A percentile compares a stretch with the other conserved stretches of the same genome.
Conservation (phyloP, 2,888 invertebrate genomes). For the Myopa tessellatipennis region DNA sequence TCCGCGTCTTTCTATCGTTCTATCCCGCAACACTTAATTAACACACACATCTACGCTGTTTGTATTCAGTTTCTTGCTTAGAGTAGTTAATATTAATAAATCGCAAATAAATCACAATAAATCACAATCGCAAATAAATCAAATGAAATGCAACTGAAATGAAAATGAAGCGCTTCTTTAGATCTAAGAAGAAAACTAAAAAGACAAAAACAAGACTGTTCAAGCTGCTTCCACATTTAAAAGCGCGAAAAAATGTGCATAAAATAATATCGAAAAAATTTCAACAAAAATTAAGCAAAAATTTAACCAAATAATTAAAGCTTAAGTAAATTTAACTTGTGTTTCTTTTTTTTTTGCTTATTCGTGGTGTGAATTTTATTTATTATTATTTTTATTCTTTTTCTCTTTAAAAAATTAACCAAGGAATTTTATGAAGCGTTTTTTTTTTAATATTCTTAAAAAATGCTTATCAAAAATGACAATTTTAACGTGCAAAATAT, state of each 20-base stretch:
- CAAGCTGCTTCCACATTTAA: conserved; percentile 41
- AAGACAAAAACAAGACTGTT: conserved; percentile 17
- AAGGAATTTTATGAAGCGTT: neutral
- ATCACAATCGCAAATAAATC: conserved; percentile 19
- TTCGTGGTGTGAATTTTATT: conserved; percentile 43
- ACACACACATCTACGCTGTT: too few relatives aligned
- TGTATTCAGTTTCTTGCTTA: neutral
- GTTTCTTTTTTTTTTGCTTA: conserved; percentile 11
- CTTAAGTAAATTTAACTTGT: conserved; percentile 25
- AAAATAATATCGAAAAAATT: conserved; percentile 24
- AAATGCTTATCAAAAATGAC: conserved; percentile 28
- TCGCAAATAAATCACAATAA: conserved; percentile 21
- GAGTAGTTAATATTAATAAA: neutral
- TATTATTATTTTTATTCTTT: conserved; percentile 18
- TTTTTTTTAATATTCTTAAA: neutral
- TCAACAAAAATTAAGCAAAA: conserved; percentile 40
- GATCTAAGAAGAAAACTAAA: too few relatives aligned
- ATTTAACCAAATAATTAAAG: conserved; percentile 18
- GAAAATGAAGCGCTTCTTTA: neutral
- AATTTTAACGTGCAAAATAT: conserved; percentile 26
- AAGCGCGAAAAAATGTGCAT: conserved; percentile 30
- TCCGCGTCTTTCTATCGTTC: too few relatives aligned
- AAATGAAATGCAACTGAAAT: conserved; percentile 1
- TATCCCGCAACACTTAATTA: too few relatives aligned
- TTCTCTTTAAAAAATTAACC: too few relatives aligned